phyloP scores from a whole-genome alignment of 2,113 vertebrate genomes.

The Aramus guarauna region DNA sequence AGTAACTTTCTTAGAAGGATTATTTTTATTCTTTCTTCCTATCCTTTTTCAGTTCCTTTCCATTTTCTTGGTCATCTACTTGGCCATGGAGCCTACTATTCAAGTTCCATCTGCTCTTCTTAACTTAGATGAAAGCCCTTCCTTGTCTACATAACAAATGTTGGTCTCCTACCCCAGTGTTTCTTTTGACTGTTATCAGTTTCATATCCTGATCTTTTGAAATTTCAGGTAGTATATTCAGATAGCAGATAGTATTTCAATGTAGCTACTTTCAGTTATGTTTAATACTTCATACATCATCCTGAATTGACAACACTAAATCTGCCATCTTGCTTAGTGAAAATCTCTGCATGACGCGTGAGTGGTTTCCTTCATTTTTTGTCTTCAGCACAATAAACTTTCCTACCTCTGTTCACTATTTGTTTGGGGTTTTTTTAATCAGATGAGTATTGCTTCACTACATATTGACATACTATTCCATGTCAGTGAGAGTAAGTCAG shows the following conservation, averaged over 20 bases:
- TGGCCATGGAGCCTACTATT: background rate
- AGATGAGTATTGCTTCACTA: background rate
- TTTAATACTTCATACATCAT: background rate
- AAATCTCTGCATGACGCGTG: background rate
- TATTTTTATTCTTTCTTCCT: background rate
- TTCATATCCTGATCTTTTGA: background rate
- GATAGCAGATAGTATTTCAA: background rate
- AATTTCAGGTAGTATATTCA: background rate
- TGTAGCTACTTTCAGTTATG: background rate
- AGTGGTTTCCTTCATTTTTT: background rate
- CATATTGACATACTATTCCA: background rate
- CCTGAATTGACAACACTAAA: background rate
- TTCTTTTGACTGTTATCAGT: background rate
- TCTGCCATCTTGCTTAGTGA: background rate
- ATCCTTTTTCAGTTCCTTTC: background rate
- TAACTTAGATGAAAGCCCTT: background rate
- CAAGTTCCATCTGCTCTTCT: background rate
- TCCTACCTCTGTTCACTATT: background rate
- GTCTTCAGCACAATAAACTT: background rate
- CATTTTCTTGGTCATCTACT: background rate
- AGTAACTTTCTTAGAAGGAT: background rate
- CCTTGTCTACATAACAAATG: background rate
- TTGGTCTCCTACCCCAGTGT: background rate
- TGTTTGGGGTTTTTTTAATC: background rate
- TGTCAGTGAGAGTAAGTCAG: background rate